Evolutionary conservation across 2,888 invertebrate species (phyloP).

Genomic region (Spisula subtruncata): DNA sequence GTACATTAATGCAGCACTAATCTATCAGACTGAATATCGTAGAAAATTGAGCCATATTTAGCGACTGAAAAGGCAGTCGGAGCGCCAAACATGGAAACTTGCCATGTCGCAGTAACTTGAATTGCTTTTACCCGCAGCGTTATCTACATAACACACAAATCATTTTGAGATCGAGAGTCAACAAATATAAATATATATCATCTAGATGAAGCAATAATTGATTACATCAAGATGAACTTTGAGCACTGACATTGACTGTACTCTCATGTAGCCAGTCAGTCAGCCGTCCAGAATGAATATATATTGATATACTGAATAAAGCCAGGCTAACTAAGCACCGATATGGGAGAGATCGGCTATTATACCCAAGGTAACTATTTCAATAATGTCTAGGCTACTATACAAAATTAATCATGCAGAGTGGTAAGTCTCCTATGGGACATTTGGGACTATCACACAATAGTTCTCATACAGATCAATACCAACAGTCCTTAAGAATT

Average conservation of each 20-base stretch:
- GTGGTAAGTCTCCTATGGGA: slow-evolving; percentile 21
- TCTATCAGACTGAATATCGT: not conserved
- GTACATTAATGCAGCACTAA: not conserved
- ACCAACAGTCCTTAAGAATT: slow-evolving; percentile 31
- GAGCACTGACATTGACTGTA: not conserved
- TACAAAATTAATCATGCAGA: slow-evolving; percentile 50
- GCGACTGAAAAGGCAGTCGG: not conserved
- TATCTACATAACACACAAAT: not conserved
- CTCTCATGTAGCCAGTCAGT: not conserved
- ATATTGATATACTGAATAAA: slow-evolving; percentile 45
- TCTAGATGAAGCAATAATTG: not conserved
- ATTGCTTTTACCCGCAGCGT: not conserved
- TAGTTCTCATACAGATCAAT: slow-evolving; percentile 10
- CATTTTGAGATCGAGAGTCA: not conserved
- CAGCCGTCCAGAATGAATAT: slow-evolving; percentile 11
- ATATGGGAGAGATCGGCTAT: slow-evolving; percentile 20
- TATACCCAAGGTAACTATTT: slow-evolving; percentile 38
- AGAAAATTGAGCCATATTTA: not conserved
- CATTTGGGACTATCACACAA: slow-evolving; percentile 4
- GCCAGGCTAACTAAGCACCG: not conserved
- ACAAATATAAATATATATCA: not conserved
- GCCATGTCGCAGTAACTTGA: not conserved
- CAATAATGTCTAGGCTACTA: slow-evolving; percentile 34
- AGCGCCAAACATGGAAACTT: not conserved
- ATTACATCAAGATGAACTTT: not conserved